phyloP scores from a whole-genome alignment of 2,797 vertebrate genomes.

The Aldrovandia affinis region DNA sequence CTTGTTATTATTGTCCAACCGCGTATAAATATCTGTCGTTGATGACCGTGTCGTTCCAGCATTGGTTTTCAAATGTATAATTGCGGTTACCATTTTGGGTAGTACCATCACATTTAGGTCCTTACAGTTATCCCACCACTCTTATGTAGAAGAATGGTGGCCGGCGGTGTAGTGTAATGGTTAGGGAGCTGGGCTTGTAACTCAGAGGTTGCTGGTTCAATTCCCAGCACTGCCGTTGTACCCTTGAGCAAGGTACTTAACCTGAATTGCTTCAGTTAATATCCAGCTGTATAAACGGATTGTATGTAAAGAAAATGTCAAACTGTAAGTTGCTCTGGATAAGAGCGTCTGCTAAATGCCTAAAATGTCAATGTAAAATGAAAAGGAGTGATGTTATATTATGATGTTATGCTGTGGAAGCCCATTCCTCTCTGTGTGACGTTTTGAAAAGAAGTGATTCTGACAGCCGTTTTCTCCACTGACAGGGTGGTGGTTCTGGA shows the following conservation, averaged over 20 bases:
- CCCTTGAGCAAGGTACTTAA: too few species aligned
- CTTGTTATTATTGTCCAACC: neutral
- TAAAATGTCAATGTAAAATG: too few species aligned
- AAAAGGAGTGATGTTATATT: neutral
- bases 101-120: neutral
- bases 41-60: neutral
- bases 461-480: slow-evolving; percentile 41
- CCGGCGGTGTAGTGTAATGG: too few species aligned
- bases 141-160: neutral
- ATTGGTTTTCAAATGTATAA: neutral
- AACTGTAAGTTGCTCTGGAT: too few species aligned
- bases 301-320: too few species aligned
- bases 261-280: too few species aligned
- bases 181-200: too few species aligned
- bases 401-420: too few species aligned
- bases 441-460: neutral
- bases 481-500: slow-evolving; percentile 95
- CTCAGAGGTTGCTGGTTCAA: too few species aligned
- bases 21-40: neutral
- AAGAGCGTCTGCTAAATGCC: too few species aligned
- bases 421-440: neutral
- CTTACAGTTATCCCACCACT: neutral
- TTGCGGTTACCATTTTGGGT: neutral
- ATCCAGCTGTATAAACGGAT: too few species aligned
- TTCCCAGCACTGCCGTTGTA: too few species aligned